Base-by-base conservation (phyloP, 2,113 vertebrate species). In the Sturnira hondurensis region DNA sequence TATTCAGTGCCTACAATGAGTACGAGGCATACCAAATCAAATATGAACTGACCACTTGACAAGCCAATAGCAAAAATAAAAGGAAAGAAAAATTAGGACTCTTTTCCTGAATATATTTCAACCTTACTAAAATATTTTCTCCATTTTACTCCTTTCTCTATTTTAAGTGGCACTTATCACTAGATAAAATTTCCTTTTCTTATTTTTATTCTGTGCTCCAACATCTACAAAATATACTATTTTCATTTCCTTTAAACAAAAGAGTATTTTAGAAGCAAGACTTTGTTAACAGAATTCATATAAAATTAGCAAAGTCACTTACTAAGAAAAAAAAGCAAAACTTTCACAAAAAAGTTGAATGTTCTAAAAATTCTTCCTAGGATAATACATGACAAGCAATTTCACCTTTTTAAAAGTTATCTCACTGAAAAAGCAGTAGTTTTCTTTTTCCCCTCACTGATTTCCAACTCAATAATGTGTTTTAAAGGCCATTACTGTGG, bases 41-140 rank as follows among this genome's bases (percentile, higher is more conserved):
- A 98, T 97, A 98, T 95, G 97, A 97, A 97, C 80, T 78, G 94
- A 96, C 65, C 96, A 97, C 93, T 96, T 97, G 97, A 98, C 97
- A 98, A 98, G 96, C 96, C 97, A 97, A 97, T 93, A 98, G 96
- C 97, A 98, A 98, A 96, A 95, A 96, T 93, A 98, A 98, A 95
- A 89, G 4, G 91, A 98, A 98, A 97, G 98, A 97, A 97, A 98
- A 96, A 91, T 94, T 96, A 97, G 98, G 94, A 97, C 91, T 96
- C 98, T 97, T 97, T 97, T 96, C 96, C 96, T 95, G 96, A 97
- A 98, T 84, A 97, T 97, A 96, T 95, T 98, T 97, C 92, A 98
- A 83, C 86, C 96, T 98, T 43, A 95, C 96, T 98, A 98, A 95
- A 98, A 96, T 96, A 96, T 97, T 98, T 97, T 97, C 96, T 97